phyloP scores from a whole-genome alignment of 1,140 invertebrate species.

The Arion vulgaris region DNA sequence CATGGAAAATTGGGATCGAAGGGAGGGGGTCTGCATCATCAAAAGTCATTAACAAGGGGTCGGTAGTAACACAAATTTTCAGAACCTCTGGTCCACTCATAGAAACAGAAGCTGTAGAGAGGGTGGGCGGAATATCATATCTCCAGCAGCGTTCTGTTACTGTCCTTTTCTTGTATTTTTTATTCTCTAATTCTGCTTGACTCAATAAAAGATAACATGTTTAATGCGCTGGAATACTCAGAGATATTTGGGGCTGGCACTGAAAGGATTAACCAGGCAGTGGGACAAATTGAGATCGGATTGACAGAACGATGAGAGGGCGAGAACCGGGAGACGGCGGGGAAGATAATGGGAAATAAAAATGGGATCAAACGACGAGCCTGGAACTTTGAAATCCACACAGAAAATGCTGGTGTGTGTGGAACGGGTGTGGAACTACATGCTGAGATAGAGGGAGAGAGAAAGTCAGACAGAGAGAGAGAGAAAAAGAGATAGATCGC shows the following conservation, averaged over 20 bases:
- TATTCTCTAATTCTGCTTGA: too few relatives aligned
- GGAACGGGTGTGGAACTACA: not conserved
- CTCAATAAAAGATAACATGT: conserved; percentile 13
- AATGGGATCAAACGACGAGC: not conserved
- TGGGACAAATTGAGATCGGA: conserved; percentile 7
- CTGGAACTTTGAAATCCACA: not conserved
- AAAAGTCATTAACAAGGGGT: too few relatives aligned
- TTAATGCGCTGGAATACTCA: not conserved
- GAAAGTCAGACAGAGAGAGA: not conserved
- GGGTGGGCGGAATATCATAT: too few relatives aligned
- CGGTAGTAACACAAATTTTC: too few relatives aligned
- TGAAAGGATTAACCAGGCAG: conserved; percentile 1
- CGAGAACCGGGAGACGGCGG: not conserved
- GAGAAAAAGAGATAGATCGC: too few relatives aligned
- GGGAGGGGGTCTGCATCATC: too few relatives aligned
- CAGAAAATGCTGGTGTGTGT: too few relatives aligned
- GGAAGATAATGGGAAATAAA: not conserved
- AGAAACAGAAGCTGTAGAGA: too few relatives aligned
- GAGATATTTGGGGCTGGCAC: not conserved
- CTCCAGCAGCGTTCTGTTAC: too few relatives aligned
- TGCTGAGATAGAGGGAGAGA: not conserved
- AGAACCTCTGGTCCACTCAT: too few relatives aligned
- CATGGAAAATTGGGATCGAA: too few relatives aligned
- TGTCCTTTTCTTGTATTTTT: too few relatives aligned
- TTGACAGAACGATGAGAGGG: not conserved